A percentile compares a stretch with the other conserved stretches of the same genome.
phyloP scores from a whole-genome alignment of 2,888 invertebrate genomes.

The Helleia helle region DNA sequence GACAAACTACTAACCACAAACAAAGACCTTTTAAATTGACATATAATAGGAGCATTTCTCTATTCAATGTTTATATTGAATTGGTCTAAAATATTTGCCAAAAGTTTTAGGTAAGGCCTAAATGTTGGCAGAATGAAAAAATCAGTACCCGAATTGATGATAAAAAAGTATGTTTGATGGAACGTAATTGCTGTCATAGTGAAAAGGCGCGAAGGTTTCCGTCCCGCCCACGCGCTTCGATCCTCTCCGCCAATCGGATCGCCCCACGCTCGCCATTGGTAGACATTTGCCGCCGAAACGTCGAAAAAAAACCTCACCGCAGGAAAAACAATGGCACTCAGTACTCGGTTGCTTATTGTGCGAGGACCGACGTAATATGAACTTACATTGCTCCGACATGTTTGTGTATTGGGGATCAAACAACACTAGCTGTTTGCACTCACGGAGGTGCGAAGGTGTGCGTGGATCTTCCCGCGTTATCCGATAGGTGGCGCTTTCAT shows the following conservation, averaged over 20 bases:
- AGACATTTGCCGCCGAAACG: conserved; percentile 30
- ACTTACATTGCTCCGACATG: background rate
- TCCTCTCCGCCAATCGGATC: conserved; percentile 38
- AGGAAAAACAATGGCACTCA: conserved; percentile 66
- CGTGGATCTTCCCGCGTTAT: background rate
- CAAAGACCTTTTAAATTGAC: no score
- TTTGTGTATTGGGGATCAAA: background rate
- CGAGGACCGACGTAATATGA: conserved; percentile 23
- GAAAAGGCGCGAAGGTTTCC: conserved; percentile 44
- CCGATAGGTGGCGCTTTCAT: conserved; percentile 2
- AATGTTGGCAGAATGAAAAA: no score
- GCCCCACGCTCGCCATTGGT: conserved; percentile 41
- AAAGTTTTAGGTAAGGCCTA: no score
- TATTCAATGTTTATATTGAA: no score
- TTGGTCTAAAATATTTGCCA: no score
- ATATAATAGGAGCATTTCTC: no score
- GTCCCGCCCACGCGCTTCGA: conserved; percentile 27
- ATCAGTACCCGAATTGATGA: no score
- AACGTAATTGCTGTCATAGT: conserved; percentile 28
- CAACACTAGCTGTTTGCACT: background rate
- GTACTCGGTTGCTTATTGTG: conserved; percentile 36
- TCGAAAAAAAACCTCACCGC: conserved; percentile 27
- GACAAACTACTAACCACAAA: no score
- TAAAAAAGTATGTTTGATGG: no score
- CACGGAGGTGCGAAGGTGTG: background rate